Percentiles rank a stretch among this genome's conserved stretches.
Evolutionary conservation across 2,888 invertebrate species (phyloP).

Genomic region (Zootermopsis nevadensis): DNA sequence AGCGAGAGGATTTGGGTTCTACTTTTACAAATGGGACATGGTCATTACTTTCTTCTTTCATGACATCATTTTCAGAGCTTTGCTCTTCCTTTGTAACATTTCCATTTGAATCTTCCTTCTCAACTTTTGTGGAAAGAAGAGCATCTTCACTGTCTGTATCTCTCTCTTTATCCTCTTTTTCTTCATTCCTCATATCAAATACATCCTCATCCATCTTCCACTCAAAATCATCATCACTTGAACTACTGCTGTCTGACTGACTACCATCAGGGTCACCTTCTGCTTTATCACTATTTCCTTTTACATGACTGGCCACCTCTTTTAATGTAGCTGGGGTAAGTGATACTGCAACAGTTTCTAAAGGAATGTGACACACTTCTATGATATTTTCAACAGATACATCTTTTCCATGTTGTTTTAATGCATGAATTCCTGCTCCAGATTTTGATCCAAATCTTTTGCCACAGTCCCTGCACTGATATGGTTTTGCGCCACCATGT

Average conservation of each 20-base stretch:
- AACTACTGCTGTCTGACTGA: conserved; percentile 22
- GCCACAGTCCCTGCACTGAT: conserved; percentile 50
- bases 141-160: not conserved
- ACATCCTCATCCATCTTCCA: conserved; percentile 52
- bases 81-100: conserved; percentile 4
- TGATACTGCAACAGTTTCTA: conserved; percentile 22
- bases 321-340: not conserved
- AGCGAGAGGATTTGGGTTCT: conserved; percentile 8
- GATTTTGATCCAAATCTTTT: conserved; percentile 51
- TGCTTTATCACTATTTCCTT: conserved; percentile 38
- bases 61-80: conserved; percentile 24
- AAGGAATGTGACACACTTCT: conserved; percentile 46
- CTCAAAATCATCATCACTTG: conserved; percentile 52
- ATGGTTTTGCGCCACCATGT: conserved; percentile 52
- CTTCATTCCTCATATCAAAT: conserved; percentile 42
- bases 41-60: not conserved
- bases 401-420: conserved; percentile 52
- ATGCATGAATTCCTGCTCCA: conserved; percentile 52
- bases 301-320: conserved; percentile 33
- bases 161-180: conserved; percentile 39
- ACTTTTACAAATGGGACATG: not conserved
- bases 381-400: conserved; percentile 47
- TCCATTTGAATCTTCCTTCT: conserved; percentile 13
- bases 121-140: conserved; percentile 5
- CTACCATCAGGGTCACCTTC: conserved; percentile 31